A percentile compares a stretch with the other conserved stretches of the same genome.
These are phyloP conservation scores for Clarias macrocephalus DNA, from an alignment of 2,113 vertebrate genomes.

Conservation along the genomic window DNA sequence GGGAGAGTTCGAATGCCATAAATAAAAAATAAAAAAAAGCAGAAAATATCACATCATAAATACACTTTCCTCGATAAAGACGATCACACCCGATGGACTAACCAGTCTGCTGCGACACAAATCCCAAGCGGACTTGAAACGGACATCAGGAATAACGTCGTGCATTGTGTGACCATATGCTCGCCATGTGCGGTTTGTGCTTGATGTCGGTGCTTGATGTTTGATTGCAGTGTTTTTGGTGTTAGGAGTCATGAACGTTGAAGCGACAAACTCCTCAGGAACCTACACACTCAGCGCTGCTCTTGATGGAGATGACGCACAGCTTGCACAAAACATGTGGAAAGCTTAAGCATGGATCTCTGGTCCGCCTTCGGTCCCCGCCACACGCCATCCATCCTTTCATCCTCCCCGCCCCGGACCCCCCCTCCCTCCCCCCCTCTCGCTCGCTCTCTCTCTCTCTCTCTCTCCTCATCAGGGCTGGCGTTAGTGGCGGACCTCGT, in stretches of 20 bases:
- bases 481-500: conserved; percentile 85
- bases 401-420: conserved; percentile 19
- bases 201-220: background rate
- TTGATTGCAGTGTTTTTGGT: conserved; percentile 14
- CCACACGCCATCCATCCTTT: background rate
- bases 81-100: background rate
- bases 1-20: conserved; percentile 15
- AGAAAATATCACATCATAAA: background rate
- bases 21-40: conserved; percentile 9
- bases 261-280: conserved; percentile 7
- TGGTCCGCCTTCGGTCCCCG: background rate
- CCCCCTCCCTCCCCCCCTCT: background rate
- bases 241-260: background rate
- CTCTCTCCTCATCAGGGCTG: conserved; percentile 46
- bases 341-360: conserved; percentile 40
- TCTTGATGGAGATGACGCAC: conserved; percentile 18
- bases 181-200: conserved; percentile 25
- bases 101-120: background rate
- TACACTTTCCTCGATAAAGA: background rate
- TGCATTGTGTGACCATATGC: background rate
- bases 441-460: background rate
- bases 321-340: conserved; percentile 12
- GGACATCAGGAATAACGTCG: background rate
- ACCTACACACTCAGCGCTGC: conserved; percentile 5
- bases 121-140: conserved; percentile 22